Evolutionary conservation across 2,113 vertebrate genomes (phyloP), one percentile per base, ranked within the genome.

Genomic region (Anguilla rostrata): DNA sequence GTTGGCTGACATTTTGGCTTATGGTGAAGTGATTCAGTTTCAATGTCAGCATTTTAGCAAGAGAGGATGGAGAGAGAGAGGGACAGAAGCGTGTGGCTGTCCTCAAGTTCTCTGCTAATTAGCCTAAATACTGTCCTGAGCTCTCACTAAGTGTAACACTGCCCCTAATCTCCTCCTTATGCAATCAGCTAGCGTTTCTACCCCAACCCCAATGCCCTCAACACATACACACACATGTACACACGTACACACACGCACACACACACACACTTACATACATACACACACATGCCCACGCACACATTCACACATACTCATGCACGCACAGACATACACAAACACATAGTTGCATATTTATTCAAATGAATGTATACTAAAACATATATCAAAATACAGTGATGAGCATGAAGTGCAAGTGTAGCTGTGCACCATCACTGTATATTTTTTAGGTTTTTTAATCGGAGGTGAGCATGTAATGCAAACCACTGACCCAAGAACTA

Each of bases 101-200:
- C 75, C 22, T 39, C 75, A 85, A 41, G 20, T 79, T 22, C 40
- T 15, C 46, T 78, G 66, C 12, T 39, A 29, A 39, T 79, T 80
- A 85, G 29, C 34, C 39, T 39, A 16, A 66, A 84, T 56, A 41
- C 22, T 82, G 81, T 26, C 53, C 78, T 39, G 34, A 60, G 41
- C 53, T 84, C 34, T 71, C 60, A 15, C 75, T 41, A n/a, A 39
- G 29, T 88, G 82, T 79, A 60, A 83, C 86, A 86, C 78, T 53
- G 80, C 41, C 75, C 40, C 75, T 41, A 81, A 78, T 71, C 49
- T 75, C 53, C 63, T 20, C 78, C 34, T 86, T 83, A 56, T 63
- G 83, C 83, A 86, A 86, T 82, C 22, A 34, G 16, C 83, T n/a
- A n/a, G 9, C 56, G 75, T 29, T 49, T 81, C 12, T 56, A 5